Base-by-base conservation (phyloP, 2,888 invertebrate species). In the Cephus pulcher region DNA sequence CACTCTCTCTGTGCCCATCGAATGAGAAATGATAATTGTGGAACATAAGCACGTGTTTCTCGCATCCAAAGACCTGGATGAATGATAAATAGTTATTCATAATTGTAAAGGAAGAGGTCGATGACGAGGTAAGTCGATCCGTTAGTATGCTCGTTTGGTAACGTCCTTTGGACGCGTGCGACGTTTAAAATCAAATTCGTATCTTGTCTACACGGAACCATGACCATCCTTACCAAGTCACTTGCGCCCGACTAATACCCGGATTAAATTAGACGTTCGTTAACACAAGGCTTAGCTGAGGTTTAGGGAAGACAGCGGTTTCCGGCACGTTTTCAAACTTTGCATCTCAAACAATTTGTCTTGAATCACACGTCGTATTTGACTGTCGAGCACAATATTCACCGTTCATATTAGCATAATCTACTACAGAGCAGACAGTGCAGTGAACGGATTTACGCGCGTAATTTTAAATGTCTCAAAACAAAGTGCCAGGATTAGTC, bases 211-310 rank as follows among this genome's bases (percentile, higher is more conserved):
- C 71, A 23, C 71, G 32, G 0, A 71, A 32, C 71, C 71, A 33
- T 71, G 71, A 71, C 71, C 71, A 33, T 34, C 32, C 71, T n/a
- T 71, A 32, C 15, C 71, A 2, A 32, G 32, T 32, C 71, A 34
- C 12, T 71, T 34, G 12, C 32, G 32, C 12, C 32, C 15, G 11
- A 70, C 70, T 34, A 71, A 34, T 71, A 32, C 32, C 71, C 32
- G 15, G 71, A 71, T 71, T 71, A 71, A 71, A 71, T 71, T 71
- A 12, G 71, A 71, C 71, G 71, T 71, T 71, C 33, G 71, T 34
- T 71, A 34, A 71, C 71, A 6, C 71, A 34, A 34, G 71, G 71
- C 71, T 70, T 70, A 70, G 70, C 30, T 3, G 32, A 34, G 71
- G 71, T 71, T 71, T 32, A 71, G 33, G 71, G 32, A 71, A 11